Evolutionary conservation across 2,888 invertebrate species (phyloP).

Genomic region (Drosophila kanekoi): DNA sequence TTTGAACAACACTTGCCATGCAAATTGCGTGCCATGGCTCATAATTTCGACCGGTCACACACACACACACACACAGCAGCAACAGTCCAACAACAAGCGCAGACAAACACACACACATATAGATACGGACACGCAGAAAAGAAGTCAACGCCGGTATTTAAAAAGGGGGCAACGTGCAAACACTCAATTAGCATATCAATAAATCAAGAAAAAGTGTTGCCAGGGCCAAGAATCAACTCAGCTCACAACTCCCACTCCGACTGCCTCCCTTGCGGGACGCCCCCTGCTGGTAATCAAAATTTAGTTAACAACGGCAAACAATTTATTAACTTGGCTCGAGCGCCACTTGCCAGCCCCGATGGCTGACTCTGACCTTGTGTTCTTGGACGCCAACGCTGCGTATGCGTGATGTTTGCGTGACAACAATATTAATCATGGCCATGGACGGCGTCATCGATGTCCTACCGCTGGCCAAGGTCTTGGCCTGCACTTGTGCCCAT

Average conservation of each 20-base stretch:
- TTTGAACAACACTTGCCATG: conserved; percentile 74
- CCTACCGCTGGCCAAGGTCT: conserved; percentile 28
- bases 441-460: conserved; percentile 33
- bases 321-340: conserved; percentile 68
- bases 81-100: background rate
- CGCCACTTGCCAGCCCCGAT: conserved; percentile 37
- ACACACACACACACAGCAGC: background rate
- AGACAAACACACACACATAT: conserved; percentile 18
- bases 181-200: conserved; percentile 81
- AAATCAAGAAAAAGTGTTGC: conserved; percentile 76
- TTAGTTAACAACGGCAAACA: conserved; percentile 78
- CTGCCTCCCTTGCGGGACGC: background rate
- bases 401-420: conserved; percentile 70
- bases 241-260: background rate
- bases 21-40: conserved; percentile 79
- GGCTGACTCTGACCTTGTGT: conserved; percentile 45
- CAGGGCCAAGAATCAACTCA: conserved; percentile 10
- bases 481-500: conserved; percentile 33
- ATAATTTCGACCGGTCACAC: conserved; percentile 63
- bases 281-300: conserved; percentile 65
- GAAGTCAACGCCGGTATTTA: conserved; percentile 49
- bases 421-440: conserved; percentile 69
- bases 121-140: conserved; percentile 5
- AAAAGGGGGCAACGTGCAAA: conserved; percentile 71
- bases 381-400: conserved; percentile 39